Conservation (phyloP, 2,797 vertebrate genomes). For the Merluccius polli region DNA sequence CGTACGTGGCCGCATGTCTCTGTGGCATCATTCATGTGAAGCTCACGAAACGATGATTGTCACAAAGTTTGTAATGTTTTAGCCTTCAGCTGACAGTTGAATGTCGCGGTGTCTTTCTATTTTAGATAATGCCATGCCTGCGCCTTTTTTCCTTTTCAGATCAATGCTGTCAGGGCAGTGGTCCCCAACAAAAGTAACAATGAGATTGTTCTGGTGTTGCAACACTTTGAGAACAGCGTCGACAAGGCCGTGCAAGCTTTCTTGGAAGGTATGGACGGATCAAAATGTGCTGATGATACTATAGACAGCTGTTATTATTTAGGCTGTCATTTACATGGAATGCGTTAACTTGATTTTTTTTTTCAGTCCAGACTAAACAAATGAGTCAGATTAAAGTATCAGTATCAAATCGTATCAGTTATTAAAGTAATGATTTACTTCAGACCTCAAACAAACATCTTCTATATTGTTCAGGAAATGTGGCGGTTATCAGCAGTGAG, state of each 20-base stretch:
- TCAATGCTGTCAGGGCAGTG: constrained; percentile 86
- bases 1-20: background rate
- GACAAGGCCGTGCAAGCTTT: constrained; percentile 94
- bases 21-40: background rate
- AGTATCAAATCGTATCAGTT: no score
- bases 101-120: background rate
- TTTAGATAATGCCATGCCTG: background rate
- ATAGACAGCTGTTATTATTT: background rate
- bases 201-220: constrained; percentile 92
- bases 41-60: background rate
- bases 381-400: no score
- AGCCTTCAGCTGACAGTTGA: background rate
- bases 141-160: constrained; percentile 65
- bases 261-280: constrained; percentile 81
- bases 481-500: no score
- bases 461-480: no score
- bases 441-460: background rate
- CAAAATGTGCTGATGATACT: background rate
- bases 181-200: constrained; percentile 98
- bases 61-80: background rate
- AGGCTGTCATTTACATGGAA: background rate
- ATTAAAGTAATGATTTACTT: background rate
- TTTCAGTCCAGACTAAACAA: no score
- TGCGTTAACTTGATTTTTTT: no score
- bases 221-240: constrained; percentile 94